Percentiles rank a stretch among this genome's conserved stretches.
phyloP scores from a whole-genome alignment of 2,888 invertebrate genomes.

The Thecocarcelia acutangulata region DNA sequence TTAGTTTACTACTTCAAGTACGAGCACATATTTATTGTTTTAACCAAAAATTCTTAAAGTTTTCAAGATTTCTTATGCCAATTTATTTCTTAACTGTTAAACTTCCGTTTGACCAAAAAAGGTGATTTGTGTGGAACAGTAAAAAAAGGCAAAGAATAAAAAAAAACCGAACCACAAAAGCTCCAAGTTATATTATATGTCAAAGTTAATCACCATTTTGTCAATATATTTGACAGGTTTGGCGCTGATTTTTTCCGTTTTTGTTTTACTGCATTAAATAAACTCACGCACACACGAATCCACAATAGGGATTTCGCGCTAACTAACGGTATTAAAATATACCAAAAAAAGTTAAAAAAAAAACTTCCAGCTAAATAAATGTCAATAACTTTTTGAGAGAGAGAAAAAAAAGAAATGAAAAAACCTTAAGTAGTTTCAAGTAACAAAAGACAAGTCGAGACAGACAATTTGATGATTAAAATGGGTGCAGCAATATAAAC shows the following conservation, averaged over 20 bases:
- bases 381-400: conserved; percentile 46
- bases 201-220: conserved; percentile 70
- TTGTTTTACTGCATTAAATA: conserved; percentile 16
- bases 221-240: conserved; percentile 64
- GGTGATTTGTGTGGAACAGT: conserved; percentile 14
- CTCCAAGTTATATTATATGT: conserved; percentile 63
- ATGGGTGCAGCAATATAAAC: conserved; percentile 65
- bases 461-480: conserved; percentile 56
- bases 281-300: conserved; percentile 17
- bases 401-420: neutral
- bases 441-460: conserved; percentile 3
- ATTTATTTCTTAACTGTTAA: conserved; percentile 16
- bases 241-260: conserved; percentile 27
- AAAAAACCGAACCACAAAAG: conserved; percentile 12
- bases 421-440: conserved; percentile 8
- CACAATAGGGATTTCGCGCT: conserved; percentile 35
- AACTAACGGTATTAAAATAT: conserved; percentile 42
- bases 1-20: neutral
- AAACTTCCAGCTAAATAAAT: conserved; percentile 57
- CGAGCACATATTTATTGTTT: too few relatives aligned
- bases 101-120: conserved; percentile 60
- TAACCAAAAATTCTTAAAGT: conserved; percentile 6
- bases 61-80: conserved; percentile 1
- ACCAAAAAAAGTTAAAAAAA: neutral
- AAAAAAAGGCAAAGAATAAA: conserved; percentile 4